These are phyloP conservation scores for Pyrocephalus nanus DNA, from an alignment of 2,797 vertebrate genomes.

Conservation along the genomic window DNA sequence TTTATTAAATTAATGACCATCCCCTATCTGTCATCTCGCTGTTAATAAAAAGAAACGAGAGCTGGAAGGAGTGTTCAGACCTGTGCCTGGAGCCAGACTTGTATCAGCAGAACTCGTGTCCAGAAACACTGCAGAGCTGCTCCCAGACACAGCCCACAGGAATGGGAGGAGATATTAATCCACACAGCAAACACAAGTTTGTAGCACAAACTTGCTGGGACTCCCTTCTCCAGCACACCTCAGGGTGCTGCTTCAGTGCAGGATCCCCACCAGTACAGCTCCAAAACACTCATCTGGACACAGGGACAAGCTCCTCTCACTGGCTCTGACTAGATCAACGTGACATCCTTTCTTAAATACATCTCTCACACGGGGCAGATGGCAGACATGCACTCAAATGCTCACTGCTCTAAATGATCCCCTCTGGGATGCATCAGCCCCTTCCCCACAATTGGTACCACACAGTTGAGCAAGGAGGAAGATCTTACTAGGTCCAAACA, in stretches of 20 bases:
- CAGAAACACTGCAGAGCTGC: not conserved
- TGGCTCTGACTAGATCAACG: not conserved
- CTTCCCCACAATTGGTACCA: not conserved
- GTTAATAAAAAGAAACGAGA: slow-evolving; percentile 80
- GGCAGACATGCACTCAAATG: not conserved
- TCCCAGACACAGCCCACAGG: not conserved
- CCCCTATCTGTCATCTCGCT: not conserved
- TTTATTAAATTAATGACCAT: slow-evolving; percentile 29
- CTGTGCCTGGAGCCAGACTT: not conserved
- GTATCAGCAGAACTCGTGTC: not conserved
- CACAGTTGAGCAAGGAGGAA: not conserved
- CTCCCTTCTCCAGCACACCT: not conserved
- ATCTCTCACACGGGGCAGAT: not conserved
- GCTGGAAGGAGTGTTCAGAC: slow-evolving; percentile 66
- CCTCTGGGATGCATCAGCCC: not conserved
- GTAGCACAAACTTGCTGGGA: not conserved
- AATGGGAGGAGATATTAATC: fast-evolving
- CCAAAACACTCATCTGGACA: not conserved
- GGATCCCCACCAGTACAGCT: not conserved
- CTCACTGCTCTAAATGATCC: not conserved
- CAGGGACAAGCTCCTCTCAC: not conserved
- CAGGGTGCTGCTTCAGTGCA: not conserved
- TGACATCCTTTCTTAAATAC: not conserved
- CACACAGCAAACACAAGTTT: fast-evolving
- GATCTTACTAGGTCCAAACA: not conserved